Percentiles rank a stretch among this genome's conserved stretches.
Conservation (phyloP, 2,888 invertebrate genomes). For the Nycteola revayana region DNA sequence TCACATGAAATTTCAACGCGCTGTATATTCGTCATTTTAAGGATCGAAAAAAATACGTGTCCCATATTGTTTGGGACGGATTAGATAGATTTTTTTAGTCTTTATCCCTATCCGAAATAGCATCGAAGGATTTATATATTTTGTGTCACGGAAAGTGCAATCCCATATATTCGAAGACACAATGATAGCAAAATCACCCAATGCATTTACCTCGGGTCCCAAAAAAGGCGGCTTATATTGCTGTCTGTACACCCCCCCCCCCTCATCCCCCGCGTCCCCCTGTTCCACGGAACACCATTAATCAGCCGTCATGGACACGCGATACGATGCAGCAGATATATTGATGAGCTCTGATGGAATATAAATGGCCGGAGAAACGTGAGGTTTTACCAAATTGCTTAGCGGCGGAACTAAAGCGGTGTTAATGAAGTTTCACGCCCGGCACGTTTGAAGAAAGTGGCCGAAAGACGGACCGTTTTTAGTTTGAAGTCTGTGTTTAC, state of each 20-base stretch:
- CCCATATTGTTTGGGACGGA: no score
- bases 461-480: not conserved
- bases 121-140: no score
- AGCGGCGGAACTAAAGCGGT: conserved; percentile 15
- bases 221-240: not conserved
- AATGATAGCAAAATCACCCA: no score
- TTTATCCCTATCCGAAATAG: no score
- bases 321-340: conserved; percentile 30
- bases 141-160: no score
- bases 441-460: not conserved
- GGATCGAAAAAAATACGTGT: no score
- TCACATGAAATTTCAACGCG: no score
- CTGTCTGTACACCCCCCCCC: not conserved
- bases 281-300: conserved; percentile 32
- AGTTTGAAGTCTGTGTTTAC: no score
- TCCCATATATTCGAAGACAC: no score
- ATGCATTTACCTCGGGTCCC: no score
- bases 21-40: no score
- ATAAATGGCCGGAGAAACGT: conserved; percentile 36
- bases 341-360: conserved; percentile 36
- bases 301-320: conserved; percentile 37
- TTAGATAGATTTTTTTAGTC: no score
- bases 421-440: conserved; percentile 30
- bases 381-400: conserved; percentile 32
- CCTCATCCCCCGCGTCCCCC: conserved; percentile 8